Base-by-base conservation (phyloP, 2,797 vertebrate genomes). In the Perodicticus potto region DNA sequence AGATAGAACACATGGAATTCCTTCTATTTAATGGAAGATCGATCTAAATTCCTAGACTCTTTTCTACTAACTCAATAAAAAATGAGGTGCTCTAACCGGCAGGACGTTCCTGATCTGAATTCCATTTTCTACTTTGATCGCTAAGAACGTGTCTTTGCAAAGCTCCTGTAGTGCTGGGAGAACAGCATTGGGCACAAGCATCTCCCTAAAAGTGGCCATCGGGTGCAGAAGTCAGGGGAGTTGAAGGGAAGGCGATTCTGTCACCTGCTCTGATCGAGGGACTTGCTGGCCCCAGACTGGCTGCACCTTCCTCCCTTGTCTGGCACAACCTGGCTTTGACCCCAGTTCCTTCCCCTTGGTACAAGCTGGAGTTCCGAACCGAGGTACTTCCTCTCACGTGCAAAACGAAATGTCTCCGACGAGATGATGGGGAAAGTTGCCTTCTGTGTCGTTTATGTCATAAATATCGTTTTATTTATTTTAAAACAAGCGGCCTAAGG, bases 21-120 rank as follows among this genome's bases (percentile, higher is more conserved):
- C 91, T 93, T 81, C 57, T 74, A 87, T 40, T 40, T 95, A 86
- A 74, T 81, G 57, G 37, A 81, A 89, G 83, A 59, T 57, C 81
- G 95, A 45, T 34, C 77, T 6, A 45, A 86, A 95, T 73, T 81
- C 72, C 43, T 78, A 94, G 78, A 72, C 81, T 87, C 89, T 77
- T n/a, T 63, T n/a, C 77, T 53, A 61, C 11, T 76, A 69, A 57
- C 81, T 70, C 61, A 81, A 77, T 76, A 83, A 85, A 94, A 94
- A 89, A 53, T 22, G 77, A 96, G 63, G 82, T 55, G 65, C 20
- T 80, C 59, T 84, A 84, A 73, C 69, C 59, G 92, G 61, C 53
- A 40, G 5, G 81, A 93, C 83, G 69, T 85, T 89, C 69, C 74
- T 87, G 59, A 93, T 69, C 63, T 85, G 92, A 97, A 97, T 93